Evolutionary conservation across 1,140 invertebrate species (phyloP).

Genomic region (Zaprionus tsacasi): DNA sequence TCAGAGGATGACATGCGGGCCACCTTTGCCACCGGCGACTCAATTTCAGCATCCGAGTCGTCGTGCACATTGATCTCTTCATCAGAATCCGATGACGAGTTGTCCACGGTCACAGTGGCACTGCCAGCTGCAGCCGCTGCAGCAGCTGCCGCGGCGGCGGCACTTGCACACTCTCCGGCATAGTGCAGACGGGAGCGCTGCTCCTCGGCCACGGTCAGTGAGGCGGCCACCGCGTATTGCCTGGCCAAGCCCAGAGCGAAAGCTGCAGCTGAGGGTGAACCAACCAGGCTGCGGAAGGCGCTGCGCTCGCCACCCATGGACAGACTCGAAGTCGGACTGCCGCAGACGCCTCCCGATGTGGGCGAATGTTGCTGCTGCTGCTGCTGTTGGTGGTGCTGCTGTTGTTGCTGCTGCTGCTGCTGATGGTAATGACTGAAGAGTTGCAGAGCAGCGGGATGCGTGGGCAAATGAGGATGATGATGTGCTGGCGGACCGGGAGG

Average conservation of each 20-base stretch:
- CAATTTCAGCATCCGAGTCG: constrained; percentile 85
- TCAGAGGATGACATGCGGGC: constrained; percentile 75
- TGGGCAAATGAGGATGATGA: constrained; percentile 66
- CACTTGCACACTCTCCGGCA: constrained; percentile 34
- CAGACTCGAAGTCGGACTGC: constrained; percentile 64
- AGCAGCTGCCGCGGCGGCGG: constrained; percentile 87
- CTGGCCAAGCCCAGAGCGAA: constrained; percentile 85
- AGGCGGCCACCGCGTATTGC: constrained; percentile 84
- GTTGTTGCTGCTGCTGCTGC: constrained; percentile 69
- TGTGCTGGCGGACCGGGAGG: constrained; percentile 46
- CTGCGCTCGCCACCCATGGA: constrained; percentile 93
- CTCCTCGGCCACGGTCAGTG: constrained; percentile 82
- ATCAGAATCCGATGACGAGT: constrained; percentile 79
- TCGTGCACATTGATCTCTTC: constrained; percentile 87
- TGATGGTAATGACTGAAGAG: constrained; percentile 74
- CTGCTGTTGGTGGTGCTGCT: constrained; percentile 67
- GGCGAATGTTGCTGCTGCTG: constrained; percentile 66
- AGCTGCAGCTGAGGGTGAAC: constrained; percentile 84
- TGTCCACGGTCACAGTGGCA: constrained; percentile 79
- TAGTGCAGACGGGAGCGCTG: constrained; percentile 66
- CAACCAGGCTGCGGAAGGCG: constrained; percentile 90
- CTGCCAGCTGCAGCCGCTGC: constrained; percentile 62
- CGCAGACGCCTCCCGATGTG: constrained; percentile 39
- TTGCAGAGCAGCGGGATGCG: constrained; percentile 67
- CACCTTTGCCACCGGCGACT: constrained; percentile 72